phyloP scores from a whole-genome alignment of 2,797 vertebrate species.

The Chiroxiphia lanceolata region DNA sequence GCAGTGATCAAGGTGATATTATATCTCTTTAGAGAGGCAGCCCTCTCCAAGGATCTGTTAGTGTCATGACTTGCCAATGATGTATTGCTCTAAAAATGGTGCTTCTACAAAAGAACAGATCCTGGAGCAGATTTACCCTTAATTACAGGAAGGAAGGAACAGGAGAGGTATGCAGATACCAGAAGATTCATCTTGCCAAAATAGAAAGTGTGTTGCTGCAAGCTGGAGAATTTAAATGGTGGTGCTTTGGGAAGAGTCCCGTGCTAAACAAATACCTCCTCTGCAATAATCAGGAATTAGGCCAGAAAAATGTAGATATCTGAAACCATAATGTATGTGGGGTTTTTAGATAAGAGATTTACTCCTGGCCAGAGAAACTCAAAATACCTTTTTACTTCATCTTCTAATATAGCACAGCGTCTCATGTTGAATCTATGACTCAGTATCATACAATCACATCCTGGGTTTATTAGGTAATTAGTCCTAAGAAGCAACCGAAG shows the following conservation, averaged over 20 bases:
- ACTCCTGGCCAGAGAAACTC: slow-evolving; percentile 25
- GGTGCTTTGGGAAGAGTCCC: slow-evolving; percentile 14
- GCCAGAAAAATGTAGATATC: slow-evolving; percentile 40
- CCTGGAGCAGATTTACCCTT: slow-evolving; percentile 70
- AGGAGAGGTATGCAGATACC: slow-evolving; percentile 67
- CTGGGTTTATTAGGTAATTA: slow-evolving; percentile 59
- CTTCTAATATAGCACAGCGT: slow-evolving; percentile 8
- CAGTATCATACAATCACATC: slow-evolving; percentile 48
- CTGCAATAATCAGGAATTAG: slow-evolving; percentile 4
- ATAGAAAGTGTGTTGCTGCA: slow-evolving; percentile 56
- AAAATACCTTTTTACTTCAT: slow-evolving; percentile 53
- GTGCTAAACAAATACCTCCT: slow-evolving; percentile 28
- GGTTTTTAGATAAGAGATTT: slow-evolving; percentile 31
- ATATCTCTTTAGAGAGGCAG: not conserved
- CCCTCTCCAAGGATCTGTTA: slow-evolving; percentile 19
- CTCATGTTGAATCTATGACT: slow-evolving; percentile 23
- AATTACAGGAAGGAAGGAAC: slow-evolving; percentile 79
- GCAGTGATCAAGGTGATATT: slow-evolving; percentile 34
- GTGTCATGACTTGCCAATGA: slow-evolving; percentile 71
- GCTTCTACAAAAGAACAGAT: slow-evolving; percentile 66
- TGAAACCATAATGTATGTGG: slow-evolving; percentile 43
- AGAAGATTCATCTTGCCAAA: slow-evolving; percentile 71
- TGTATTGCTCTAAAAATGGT: slow-evolving; percentile 70
- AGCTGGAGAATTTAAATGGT: slow-evolving; percentile 48
- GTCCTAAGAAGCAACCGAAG: slow-evolving; percentile 45